A percentile compares a stretch with the other conserved stretches of the same genome.
Conservation (phyloP, 2,797 vertebrate genomes). For the Pteropus rufus region DNA sequence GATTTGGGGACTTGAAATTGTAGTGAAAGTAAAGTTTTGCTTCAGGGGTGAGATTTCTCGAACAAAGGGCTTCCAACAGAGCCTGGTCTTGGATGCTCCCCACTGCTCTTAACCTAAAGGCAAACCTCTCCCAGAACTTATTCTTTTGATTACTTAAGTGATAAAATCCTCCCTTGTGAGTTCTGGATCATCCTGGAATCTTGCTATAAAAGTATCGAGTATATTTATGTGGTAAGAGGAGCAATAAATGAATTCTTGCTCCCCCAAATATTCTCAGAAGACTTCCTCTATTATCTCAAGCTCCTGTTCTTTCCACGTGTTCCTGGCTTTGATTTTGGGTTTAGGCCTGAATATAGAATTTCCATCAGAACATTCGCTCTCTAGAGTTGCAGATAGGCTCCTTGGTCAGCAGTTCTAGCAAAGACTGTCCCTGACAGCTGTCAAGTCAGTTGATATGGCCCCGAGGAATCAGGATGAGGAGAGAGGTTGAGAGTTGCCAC, state of each 20-base stretch:
- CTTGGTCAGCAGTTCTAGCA: not conserved
- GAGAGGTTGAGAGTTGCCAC: not conserved
- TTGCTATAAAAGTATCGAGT: conserved; percentile 29
- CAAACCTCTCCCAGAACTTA: not conserved
- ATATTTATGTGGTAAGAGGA: not conserved
- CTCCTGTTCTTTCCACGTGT: not conserved
- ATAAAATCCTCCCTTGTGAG: not conserved
- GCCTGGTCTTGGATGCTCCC: not conserved
- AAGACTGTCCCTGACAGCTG: not conserved
- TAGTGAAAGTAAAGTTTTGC: conserved; percentile 39
- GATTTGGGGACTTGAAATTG: conserved; percentile 14
- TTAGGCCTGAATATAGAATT: not conserved
- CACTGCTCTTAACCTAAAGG: not conserved
- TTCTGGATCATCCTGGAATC: conserved; percentile 39
- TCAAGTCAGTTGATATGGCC: not conserved
- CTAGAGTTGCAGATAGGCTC: not conserved
- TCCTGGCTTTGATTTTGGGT: not conserved
- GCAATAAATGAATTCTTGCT: not conserved
- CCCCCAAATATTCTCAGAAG: not conserved
- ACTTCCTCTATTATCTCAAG: not conserved
- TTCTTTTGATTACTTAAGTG: conserved; percentile 22
- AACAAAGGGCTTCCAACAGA: not conserved
- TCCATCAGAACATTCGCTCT: not conserved
- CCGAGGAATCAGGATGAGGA: not conserved
- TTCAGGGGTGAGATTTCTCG: not conserved